A percentile compares a stretch with the other conserved stretches of the same genome.
Conservation (phyloP, 2,888 invertebrate species). For the Napeogenes sylphis region DNA sequence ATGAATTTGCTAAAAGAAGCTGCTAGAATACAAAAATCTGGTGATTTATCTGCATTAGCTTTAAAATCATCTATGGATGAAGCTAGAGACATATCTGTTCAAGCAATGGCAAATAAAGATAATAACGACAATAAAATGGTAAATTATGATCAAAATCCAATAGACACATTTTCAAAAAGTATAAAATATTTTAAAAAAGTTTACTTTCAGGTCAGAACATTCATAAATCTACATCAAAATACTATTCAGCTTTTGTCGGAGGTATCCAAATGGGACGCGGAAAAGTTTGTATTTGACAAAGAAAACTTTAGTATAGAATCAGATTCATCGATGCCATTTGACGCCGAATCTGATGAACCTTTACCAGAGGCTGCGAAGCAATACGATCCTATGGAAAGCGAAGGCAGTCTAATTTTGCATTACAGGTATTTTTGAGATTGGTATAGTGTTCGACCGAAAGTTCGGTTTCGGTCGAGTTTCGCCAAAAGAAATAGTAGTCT, state of each 20-base stretch:
- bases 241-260: conserved; percentile 76
- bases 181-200: not conserved
- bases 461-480: too few relatives aligned
- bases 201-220: conserved; percentile 68
- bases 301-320: conserved; percentile 75
- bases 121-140: conserved; percentile 69
- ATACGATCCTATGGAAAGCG: conserved; percentile 71
- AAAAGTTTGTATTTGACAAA: conserved; percentile 75
- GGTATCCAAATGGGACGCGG: conserved; percentile 77
- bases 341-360: conserved; percentile 74
- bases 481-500: too few relatives aligned
- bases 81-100: conserved; percentile 60
- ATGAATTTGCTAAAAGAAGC: conserved; percentile 63
- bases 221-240: conserved; percentile 77
- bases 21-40: conserved; percentile 57
- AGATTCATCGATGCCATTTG: conserved; percentile 59
- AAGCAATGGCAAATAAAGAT: conserved; percentile 50
- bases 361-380: conserved; percentile 57
- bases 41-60: conserved; percentile 66
- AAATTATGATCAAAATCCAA: not conserved
- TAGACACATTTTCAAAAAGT: not conserved
- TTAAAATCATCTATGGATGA: conserved; percentile 65
- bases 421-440: conserved; percentile 57
- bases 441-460: too few relatives aligned
- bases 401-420: conserved; percentile 64